Evolutionary conservation across 2,888 invertebrate species (phyloP).

Genomic region (Lydus trimaculatus): DNA sequence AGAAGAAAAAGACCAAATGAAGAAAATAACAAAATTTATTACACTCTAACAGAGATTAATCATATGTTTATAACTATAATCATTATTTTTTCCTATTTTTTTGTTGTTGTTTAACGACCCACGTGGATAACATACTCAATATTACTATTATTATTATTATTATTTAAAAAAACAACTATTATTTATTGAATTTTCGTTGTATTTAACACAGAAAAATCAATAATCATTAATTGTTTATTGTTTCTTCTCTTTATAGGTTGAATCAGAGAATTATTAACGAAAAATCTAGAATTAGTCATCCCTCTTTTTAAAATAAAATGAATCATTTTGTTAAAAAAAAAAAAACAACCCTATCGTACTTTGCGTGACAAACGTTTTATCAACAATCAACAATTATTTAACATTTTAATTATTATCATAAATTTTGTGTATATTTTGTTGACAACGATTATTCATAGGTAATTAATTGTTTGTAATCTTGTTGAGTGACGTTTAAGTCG

Average conservation of each 20-base stretch:
- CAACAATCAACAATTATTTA: not conserved
- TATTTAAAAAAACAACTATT: not conserved
- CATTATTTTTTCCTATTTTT: not conserved
- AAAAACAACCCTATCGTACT: not conserved
- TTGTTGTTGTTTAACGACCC: not conserved
- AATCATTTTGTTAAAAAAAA: not conserved
- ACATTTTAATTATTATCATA: not conserved
- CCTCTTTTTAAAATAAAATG: not conserved
- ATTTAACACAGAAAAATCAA: not conserved
- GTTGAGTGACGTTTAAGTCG: no score
- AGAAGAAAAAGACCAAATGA: not conserved
- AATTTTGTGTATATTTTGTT: not conserved
- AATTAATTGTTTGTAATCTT: not conserved
- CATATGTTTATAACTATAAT: not conserved
- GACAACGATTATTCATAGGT: not conserved
- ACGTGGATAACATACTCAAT: not conserved
- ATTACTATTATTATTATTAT: no score
- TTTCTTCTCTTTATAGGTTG: not conserved
- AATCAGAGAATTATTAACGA: not conserved
- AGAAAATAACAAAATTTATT: not conserved
- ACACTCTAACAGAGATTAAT: not conserved
- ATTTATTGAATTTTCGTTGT: not conserved
- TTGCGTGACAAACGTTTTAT: not conserved
- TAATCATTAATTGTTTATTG: not conserved
- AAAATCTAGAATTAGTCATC: not conserved